Percentiles rank a stretch among this genome's conserved stretches.
These are phyloP conservation scores for Drosophila meridionalis DNA, from an alignment of 2,888 invertebrate species.

Conservation along the genomic window DNA sequence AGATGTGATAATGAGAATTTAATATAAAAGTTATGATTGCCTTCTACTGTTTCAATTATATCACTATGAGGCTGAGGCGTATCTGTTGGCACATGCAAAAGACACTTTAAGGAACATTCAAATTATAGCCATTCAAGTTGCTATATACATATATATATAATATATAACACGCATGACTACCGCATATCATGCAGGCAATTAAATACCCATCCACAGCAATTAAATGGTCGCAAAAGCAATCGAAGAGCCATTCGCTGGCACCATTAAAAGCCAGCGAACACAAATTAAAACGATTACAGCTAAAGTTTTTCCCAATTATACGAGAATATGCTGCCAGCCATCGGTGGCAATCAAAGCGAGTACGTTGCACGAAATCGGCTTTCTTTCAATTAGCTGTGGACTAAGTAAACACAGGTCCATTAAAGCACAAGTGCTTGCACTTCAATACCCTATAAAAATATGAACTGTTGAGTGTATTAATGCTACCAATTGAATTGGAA, in stretches of 20 bases:
- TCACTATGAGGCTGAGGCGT: too few species aligned
- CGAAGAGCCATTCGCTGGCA: conserved; percentile 59
- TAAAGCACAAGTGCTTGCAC: neutral
- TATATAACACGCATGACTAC: neutral
- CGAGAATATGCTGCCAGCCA: conserved; percentile 33
- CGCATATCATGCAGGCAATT: conserved; percentile 38
- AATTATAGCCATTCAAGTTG: too few species aligned
- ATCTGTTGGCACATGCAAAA: too few species aligned
- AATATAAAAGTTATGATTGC: too few species aligned
- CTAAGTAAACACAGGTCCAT: conserved; percentile 27
- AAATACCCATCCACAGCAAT: conserved; percentile 40
- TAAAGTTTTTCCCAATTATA: conserved; percentile 44
- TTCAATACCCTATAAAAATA: neutral
- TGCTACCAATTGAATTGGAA: neutral
- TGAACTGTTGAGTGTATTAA: neutral
- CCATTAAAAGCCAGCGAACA: conserved; percentile 71
- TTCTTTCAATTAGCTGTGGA: conserved; percentile 39
- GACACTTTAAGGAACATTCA: too few species aligned
- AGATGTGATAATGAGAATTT: too few species aligned
- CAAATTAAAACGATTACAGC: conserved; percentile 66
- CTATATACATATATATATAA: neutral
- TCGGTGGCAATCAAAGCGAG: conserved; percentile 9
- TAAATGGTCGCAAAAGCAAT: conserved; percentile 63
- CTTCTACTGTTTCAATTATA: too few species aligned
- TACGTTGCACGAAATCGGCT: conserved; percentile 17